Base-by-base conservation (phyloP, 1,140 invertebrate genomes). In the Dendrolimus kikuchii region DNA sequence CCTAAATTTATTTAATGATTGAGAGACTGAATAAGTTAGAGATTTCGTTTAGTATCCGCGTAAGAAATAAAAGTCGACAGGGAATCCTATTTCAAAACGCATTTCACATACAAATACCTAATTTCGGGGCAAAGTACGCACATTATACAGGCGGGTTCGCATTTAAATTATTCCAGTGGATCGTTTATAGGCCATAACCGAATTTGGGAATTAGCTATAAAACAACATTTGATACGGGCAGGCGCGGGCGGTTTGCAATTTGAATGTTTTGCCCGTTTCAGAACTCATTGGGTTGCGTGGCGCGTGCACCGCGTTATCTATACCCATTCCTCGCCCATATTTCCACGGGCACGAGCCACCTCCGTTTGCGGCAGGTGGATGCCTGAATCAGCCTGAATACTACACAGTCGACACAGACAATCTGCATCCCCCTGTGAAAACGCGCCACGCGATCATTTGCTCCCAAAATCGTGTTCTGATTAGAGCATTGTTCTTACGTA, bases 191-290 rank as follows among this genome's bases (percentile, higher is more conserved):
- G 81, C 83, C 80, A 86, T 86, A 86, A 86, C 83, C 68, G 83
- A 86, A 86, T 86, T 86, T 85, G 83, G 83, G 83, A 86, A 86
- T 86, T 86, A 86, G 81, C 83, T 82, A 86, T 86, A 86, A 86
- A 86, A 86, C 80, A 84, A 85, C 81, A 86, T 87, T 86, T 81
- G 83, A 87, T 84, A 80, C 76, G 78, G 74, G 77, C 72, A 73
- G 72, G 74, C 74, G 74, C 74, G 77, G 78, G 80, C 69, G 71
- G 77, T 71, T 76, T 75, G 81, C 80, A 82, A 86, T 86, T 86
- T 86, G 80, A 85, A 86, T 83, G 78, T 86, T 78, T 71, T 60
- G 71, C 67, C 68, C 68, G 71, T 79, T 76, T 68, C 69, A 58
- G 66, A 71, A 55, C 76, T 86, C 78, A 86, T 86, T 84, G 71